Percentiles rank a stretch among this genome's conserved stretches.
phyloP scores from a whole-genome alignment of 2,797 vertebrate genomes.

The Chrosomus eos region DNA sequence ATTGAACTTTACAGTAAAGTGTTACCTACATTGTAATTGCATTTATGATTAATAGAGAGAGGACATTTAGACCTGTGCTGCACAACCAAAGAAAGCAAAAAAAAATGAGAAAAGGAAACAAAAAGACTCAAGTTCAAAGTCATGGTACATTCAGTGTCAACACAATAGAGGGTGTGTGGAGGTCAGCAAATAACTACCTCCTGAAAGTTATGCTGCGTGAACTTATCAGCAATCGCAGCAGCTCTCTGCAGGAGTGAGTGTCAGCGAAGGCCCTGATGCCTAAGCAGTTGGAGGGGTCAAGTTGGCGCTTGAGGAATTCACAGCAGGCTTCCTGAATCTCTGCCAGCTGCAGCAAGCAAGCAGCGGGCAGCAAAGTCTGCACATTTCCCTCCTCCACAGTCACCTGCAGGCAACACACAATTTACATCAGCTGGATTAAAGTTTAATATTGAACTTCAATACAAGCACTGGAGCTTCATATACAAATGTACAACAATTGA shows the following conservation, averaged over 20 bases:
- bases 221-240: constrained; percentile 98
- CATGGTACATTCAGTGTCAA: neutral
- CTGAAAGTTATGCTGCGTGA: constrained; percentile 99
- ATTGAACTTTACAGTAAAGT: neutral
- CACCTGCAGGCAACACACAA: constrained; percentile 74
- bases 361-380: constrained; percentile 96
- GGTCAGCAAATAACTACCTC: constrained; percentile 84
- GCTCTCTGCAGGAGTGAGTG: constrained; percentile 95
- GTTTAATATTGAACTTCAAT: constrained; percentile 2
- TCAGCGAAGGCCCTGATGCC: constrained; percentile 98
- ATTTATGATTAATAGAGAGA: neutral
- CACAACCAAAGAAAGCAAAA: neutral
- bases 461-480: neutral
- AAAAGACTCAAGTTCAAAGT: constrained; percentile 23
- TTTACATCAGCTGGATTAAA: neutral
- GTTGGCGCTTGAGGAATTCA: constrained; percentile 95
- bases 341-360: constrained; percentile 95
- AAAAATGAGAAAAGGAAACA: neutral
- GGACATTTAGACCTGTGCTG: neutral
- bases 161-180: constrained; percentile 27
- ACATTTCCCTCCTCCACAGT: constrained; percentile 98
- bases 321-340: constrained; percentile 99
- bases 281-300: constrained; percentile 98
- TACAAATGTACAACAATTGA: no score
- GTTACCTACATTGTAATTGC: neutral